A percentile compares a stretch with the other conserved stretches of the same genome.
Conservation (phyloP, 2,113 vertebrate genomes). For the Spilogale gracilis region DNA sequence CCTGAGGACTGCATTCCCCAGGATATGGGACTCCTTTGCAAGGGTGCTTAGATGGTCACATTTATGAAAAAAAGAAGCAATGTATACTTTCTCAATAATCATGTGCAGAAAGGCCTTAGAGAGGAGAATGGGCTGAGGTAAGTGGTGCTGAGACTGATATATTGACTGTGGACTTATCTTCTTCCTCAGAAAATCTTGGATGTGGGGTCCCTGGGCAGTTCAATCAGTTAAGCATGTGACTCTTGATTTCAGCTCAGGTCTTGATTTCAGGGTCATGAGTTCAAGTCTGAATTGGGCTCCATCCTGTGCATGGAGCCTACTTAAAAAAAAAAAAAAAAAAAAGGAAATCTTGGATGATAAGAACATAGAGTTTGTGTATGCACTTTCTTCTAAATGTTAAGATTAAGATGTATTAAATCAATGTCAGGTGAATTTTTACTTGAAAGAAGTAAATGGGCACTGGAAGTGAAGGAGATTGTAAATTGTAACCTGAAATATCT, state of each 20-base stretch:
- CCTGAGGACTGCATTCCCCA: not conserved
- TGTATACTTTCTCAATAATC: not conserved
- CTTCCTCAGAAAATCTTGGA: not conserved
- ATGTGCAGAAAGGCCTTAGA: not conserved
- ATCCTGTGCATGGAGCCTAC: too few relatives aligned
- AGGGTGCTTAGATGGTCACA: not conserved
- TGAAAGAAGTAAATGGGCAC: not conserved
- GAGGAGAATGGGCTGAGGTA: not conserved
- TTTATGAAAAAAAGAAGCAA: not conserved
- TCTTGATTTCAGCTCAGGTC: not conserved
- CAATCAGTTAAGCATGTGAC: not conserved
- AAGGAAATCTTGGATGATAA: not conserved
- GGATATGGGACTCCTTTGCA: not conserved
- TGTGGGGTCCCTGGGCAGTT: not conserved
- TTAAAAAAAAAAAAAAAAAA: too few relatives aligned
- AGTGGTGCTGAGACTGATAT: fast-evolving
- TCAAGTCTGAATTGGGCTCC: not conserved
- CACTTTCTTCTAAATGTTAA: not conserved
- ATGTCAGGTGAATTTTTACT: not conserved
- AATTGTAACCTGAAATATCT: not conserved
- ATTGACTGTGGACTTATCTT: not conserved
- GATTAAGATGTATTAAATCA: not conserved
- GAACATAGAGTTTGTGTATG: not conserved
- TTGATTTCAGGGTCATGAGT: not conserved
- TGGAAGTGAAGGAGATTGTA: not conserved